Conservation (phyloP, 2,888 invertebrate species). For the Beris morrisii region DNA sequence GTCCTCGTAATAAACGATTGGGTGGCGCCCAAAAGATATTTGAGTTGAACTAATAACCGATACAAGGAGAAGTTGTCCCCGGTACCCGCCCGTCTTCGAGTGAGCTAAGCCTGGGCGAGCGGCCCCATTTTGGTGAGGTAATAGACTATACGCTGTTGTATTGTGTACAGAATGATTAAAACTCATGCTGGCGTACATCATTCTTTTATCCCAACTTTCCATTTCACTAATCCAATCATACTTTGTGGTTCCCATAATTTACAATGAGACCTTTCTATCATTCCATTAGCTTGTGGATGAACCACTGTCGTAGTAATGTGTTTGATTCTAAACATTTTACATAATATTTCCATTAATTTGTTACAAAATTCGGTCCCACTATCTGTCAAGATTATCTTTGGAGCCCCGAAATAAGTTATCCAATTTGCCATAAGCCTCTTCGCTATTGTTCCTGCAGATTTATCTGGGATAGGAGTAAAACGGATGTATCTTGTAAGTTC, state of each 20-base stretch:
- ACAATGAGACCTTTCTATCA: constrained; percentile 6
- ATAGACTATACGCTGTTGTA: constrained; percentile 29
- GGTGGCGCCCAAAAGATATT: too few species aligned
- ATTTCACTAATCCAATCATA: constrained; percentile 19
- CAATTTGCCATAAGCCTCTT: constrained; percentile 6
- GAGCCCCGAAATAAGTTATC: constrained; percentile 11
- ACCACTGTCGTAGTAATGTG: constrained; percentile 26
- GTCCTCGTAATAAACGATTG: too few species aligned
- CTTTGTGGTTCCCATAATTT: constrained; percentile 22
- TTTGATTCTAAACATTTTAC: constrained; percentile 9
- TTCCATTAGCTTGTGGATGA: constrained; percentile 30
- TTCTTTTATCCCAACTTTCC: constrained; percentile 27
- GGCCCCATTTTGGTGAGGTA: too few species aligned
- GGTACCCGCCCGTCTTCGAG: too few species aligned
- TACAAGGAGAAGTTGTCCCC: too few species aligned
- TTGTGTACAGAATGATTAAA: constrained; percentile 26
- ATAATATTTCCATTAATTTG: constrained; percentile 19
- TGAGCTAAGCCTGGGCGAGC: too few species aligned
- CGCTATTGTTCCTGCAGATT: constrained; percentile 6
- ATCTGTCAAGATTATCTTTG: constrained; percentile 8
- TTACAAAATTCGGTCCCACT: constrained; percentile 17
- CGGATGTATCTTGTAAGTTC: constrained; percentile 27
- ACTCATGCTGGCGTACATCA: constrained; percentile 29
- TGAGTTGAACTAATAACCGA: too few species aligned
- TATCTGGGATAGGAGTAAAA: constrained; percentile 21